Evolutionary conservation across 2,113 vertebrate species (phyloP), one percentile per base, ranked within the genome.

Genomic region (Corydoras maculifer): DNA sequence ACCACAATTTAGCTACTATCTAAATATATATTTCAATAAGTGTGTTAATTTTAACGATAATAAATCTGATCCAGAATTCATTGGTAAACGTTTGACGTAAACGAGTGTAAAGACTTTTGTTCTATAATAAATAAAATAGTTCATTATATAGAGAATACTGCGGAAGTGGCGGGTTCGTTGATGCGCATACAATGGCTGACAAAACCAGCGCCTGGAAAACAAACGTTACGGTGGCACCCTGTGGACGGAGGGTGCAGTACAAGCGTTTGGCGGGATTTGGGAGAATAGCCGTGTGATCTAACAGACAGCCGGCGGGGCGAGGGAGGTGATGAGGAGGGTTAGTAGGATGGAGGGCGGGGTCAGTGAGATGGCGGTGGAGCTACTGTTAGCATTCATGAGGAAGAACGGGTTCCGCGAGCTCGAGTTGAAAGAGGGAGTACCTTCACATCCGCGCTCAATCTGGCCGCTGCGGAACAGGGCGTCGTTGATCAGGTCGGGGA

Each of bases 361-460:
- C 4, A 76, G 29, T 48, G 78, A 85, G 64, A 83, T 69, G 70
- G 80, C 59, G 49, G 70, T 43, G 68, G 82, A 83, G 83, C 85
- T 85, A 77, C 83, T 76, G 82, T 84, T 89, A 75, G 86, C 81
- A 80, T 88, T 88, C 70, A 90, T 84, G 82, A 89, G 82, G 81
- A 82, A 88, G 83, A 87, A 88, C 3, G 86, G 85, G 72, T 83
- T 86, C 69, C 75, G 72, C 50, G 77, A 76, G 48, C 85, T 81
- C 54, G 80, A 79, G 61, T 69, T 86, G 84, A 79, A 84, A 75
- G 83, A 87, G 69, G 74, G 66, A 69, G 80, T 98, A 99, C 97
- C 97, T 99, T 99, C 97, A 2, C 97, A 99, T 91, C 96, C 96
- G 11, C 96, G 94, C 72, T 99, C 97, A 1, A 99, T 99, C 90